These are phyloP conservation scores for Cuniculus paca DNA, from an alignment of 2,797 vertebrate species.

Conservation along the genomic window DNA sequence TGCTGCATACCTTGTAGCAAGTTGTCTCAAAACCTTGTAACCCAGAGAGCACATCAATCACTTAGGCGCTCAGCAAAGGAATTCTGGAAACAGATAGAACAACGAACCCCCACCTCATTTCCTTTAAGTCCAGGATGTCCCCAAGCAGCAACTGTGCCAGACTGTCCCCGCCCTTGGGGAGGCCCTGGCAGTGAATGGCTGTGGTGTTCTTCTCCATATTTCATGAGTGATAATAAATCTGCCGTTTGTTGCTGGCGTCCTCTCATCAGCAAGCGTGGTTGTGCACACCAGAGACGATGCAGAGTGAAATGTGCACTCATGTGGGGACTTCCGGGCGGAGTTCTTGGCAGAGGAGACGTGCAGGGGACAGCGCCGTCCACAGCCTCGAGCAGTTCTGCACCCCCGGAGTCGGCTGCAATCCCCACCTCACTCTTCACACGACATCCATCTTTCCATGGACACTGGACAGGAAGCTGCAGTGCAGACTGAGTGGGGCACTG, in stretches of 20 bases:
- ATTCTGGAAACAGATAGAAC: neutral
- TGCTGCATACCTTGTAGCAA: neutral
- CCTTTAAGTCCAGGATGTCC: neutral
- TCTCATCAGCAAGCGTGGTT: neutral
- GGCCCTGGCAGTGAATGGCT: neutral
- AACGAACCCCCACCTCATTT: neutral
- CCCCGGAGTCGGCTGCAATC: neutral
- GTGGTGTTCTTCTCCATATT: neutral
- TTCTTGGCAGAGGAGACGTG: neutral
- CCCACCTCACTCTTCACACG: neutral
- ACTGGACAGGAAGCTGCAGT: neutral
- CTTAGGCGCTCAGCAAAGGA: neutral
- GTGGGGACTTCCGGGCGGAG: neutral
- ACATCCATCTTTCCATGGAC: neutral
- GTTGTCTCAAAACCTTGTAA: slow-evolving; percentile 26
- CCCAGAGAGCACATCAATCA: neutral
- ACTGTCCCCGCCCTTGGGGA: neutral
- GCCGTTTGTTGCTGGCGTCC: neutral
- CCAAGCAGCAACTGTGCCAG: neutral
- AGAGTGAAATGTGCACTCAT: neutral
- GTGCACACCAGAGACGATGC: neutral
- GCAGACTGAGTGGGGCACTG: neutral
- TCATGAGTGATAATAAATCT: neutral
- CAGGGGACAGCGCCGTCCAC: neutral
- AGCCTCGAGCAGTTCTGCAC: neutral